Base-by-base conservation (phyloP, 2,888 invertebrate genomes). In the Coronaproctus castanopsis region DNA sequence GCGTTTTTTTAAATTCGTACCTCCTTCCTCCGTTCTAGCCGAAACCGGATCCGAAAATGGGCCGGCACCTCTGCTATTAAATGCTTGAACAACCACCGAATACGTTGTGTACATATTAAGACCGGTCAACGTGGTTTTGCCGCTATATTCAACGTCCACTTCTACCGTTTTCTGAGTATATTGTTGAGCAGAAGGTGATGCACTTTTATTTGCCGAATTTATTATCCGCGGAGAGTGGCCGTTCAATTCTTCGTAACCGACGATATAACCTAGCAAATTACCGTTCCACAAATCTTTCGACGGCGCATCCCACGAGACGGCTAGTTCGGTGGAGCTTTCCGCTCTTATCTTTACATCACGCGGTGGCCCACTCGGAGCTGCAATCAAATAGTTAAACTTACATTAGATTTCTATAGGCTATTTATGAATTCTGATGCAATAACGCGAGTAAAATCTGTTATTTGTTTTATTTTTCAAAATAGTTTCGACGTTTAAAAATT, bases 271-370 rank as follows among this genome's bases (percentile, higher is more conserved):
- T 0, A 88, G 76, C 65, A 89, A 78, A 68, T 87, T 86, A 52
- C 89, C 89, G 70, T 89, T 88, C 87, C 89, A 89, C 62, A 85
- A 77, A 69, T 88, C 87, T 66, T 83, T 78, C 67, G 85, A 81
- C 21, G 90, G 90, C 24, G 90, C 85, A 71, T 88, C 87, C 90
- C 89, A 90, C 57, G 81, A 83, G 54, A 89, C 83, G 63, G 82
- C 80, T 62, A 89, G 76, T 72, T 88, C 88, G 1, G 87, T 87
- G 5, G 88, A 88, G 71, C 85, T 86, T 71, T 85, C 83, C 0
- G 89, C 80, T 72, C 88, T 87, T 52, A 85, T 85, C 67, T 85
- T 78, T 59, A 90, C 81, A 69, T 88, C 86, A 64, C 83, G 69
- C 5, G 89, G 88, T 24, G 87, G 82, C 1, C 88, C 89, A 66